Evolutionary conservation across 2,797 vertebrate species (phyloP), one percentile per base, ranked within the genome.

Genomic region (Tamandua tetradactyla): DNA sequence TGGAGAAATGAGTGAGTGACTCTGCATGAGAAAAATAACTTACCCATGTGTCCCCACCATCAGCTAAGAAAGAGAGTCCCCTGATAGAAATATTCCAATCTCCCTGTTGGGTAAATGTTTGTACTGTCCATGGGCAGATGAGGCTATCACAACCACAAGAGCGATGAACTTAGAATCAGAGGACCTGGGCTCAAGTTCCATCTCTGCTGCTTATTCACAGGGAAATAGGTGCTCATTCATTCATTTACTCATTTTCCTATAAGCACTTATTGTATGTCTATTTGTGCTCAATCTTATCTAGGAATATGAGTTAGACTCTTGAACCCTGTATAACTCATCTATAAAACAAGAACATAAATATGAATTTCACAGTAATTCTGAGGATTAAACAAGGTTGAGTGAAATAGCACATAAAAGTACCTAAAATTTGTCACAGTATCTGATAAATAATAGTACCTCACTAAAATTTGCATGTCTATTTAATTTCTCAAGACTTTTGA

Each of bases 401-500:
- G 66, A 87, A 30, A 69, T 23, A 40, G 75, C 11, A 86, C 1
- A 6, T 55, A 72, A 80, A 69, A 66, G 32, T 72, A 37, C 35
- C 42, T 85, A 55, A 32, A 52, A 10, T 10, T 52, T 72, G 22
- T 61, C 40, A 64, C 5, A 20, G 40, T 55, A 62, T 37, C 47
- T 44, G 27, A 40, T 17, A 37, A n/a, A n/a, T 11, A 92, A 32
- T 37, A 76, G 37, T 62, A 42, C 32, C 27, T 64, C 44, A 40
- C 13, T 87, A 87, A 90, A 83, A 79, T 75, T 20, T 74, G 83
- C 61, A 42, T n/a, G n/a, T n/a, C n/a, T n/a, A n/a, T 61, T 52
- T 92, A 88, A 83, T 72, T 71, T 84, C 86, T 78, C 68, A 86
- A 89, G 44, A 59, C 12, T 71, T 80, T 59, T 80, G 47, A 81